Percentiles rank a stretch among this genome's conserved stretches.
These are phyloP conservation scores for Diabrotica balteata DNA, from an alignment of 2,888 invertebrate genomes.

Conservation along the genomic window DNA sequence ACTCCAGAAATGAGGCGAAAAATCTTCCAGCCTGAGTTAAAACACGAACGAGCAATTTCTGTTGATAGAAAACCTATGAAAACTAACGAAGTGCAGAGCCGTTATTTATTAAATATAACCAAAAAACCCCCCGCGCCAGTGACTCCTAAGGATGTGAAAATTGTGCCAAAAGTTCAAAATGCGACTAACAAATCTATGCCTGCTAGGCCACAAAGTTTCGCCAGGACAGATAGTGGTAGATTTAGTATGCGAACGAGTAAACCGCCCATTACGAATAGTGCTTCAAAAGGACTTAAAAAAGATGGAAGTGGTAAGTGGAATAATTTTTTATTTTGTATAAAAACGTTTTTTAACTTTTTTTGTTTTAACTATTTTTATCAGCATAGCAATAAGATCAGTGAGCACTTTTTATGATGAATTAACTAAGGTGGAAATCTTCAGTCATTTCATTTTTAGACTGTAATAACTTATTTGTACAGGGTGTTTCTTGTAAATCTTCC, in stretches of 20 bases:
- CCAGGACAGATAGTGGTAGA: conserved; percentile 69
- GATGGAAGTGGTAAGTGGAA: conserved; percentile 42
- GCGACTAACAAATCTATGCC: conserved; percentile 53
- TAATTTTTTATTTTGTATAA: not conserved
- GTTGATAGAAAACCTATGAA: conserved; percentile 57
- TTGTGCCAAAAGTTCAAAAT: conserved; percentile 59
- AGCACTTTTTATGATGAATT: no score
- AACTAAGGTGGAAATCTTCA: no score
- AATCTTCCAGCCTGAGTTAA: conserved; percentile 54
- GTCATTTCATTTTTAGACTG: no score
- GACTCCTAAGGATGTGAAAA: conserved; percentile 39
- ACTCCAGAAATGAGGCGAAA: conserved; percentile 70
- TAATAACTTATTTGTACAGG: no score
- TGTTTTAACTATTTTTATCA: not conserved
- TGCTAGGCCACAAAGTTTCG: conserved; percentile 58
- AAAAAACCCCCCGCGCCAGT: conserved; percentile 46
- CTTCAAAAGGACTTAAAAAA: conserved; percentile 49
- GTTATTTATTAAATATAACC: conserved; percentile 55
- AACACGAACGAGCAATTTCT: conserved; percentile 57
- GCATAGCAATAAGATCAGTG: no score
- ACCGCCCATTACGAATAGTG: conserved; percentile 54
- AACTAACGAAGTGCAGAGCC: conserved; percentile 56
- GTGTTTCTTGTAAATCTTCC: no score
- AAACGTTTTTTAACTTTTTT: not conserved
- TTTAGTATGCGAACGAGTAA: conserved; percentile 68